These are phyloP conservation scores for Trisateles emortualis DNA, from an alignment of 2,888 invertebrate species.

Conservation along the genomic window DNA sequence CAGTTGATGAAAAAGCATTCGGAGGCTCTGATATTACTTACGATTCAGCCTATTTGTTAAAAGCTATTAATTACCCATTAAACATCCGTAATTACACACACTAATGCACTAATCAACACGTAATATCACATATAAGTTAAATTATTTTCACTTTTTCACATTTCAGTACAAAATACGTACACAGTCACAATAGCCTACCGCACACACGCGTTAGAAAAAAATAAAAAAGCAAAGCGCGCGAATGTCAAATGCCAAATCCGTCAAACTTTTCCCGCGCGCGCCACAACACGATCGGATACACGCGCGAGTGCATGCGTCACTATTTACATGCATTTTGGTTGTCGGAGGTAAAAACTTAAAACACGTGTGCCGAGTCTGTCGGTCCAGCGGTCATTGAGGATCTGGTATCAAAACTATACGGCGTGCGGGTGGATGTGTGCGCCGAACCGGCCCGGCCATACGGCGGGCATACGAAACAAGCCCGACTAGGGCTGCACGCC, in stretches of 20 bases:
- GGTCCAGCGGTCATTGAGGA: conserved; percentile 90
- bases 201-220: conserved; percentile 45
- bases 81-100: conserved; percentile 38
- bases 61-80: conserved; percentile 10
- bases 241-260: conserved; percentile 67
- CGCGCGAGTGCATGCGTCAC: conserved; percentile 66
- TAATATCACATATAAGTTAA: conserved; percentile 28
- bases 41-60: conserved; percentile 6
- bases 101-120: conserved; percentile 33
- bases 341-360: conserved; percentile 64
- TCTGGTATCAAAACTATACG: conserved; percentile 79
- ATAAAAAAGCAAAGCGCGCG: conserved; percentile 62
- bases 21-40: background rate
- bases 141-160: conserved; percentile 37
- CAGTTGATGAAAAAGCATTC: background rate
- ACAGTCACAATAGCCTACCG: conserved; percentile 45
- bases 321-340: conserved; percentile 80
- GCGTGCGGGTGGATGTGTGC: conserved; percentile 75
- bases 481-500: conserved; percentile 54
- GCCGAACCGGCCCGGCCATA: conserved; percentile 79
- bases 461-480: conserved; percentile 82
- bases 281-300: conserved; percentile 60
- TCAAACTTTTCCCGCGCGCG: conserved; percentile 71
- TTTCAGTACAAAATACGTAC: conserved; percentile 39
- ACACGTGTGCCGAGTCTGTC: conserved; percentile 88